These are phyloP conservation scores for Perizoma flavofasciatum DNA, from an alignment of 2,888 invertebrate species.

Conservation along the genomic window DNA sequence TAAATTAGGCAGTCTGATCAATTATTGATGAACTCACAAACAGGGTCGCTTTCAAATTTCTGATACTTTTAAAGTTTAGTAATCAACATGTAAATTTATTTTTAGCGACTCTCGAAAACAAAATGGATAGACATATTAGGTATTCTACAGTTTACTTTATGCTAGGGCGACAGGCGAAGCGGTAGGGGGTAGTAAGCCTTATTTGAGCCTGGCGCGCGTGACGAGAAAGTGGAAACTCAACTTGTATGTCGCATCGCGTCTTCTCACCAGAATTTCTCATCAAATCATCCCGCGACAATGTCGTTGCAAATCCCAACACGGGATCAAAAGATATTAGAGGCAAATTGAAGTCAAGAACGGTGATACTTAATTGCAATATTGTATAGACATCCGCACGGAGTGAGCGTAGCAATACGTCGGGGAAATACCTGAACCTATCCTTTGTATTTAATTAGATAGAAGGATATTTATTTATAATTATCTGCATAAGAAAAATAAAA, in stretches of 20 bases:
- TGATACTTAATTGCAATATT: conserved; percentile 59
- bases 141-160: conserved; percentile 75
- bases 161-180: conserved; percentile 63
- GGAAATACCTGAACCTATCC: conserved; percentile 31
- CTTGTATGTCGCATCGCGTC: conserved; percentile 73
- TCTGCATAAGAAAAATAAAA: not conserved
- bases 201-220: conserved; percentile 80
- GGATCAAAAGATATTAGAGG: conserved; percentile 78
- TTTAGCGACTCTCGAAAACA: conserved; percentile 35
- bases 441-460: conserved; percentile 30
- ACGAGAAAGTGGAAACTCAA: conserved; percentile 78
- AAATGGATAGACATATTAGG: conserved; percentile 63
- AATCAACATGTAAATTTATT: conserved; percentile 41
- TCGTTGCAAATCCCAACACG: conserved; percentile 77
- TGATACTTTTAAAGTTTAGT: conserved; percentile 37
- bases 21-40: conserved; percentile 39
- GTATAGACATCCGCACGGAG: conserved; percentile 39
- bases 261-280: conserved; percentile 76
- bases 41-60: conserved; percentile 33
- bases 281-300: conserved; percentile 80
- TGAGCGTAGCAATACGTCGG: conserved; percentile 31
- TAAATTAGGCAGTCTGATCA: conserved; percentile 42
- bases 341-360: conserved; percentile 70
- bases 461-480: conserved; percentile 10
- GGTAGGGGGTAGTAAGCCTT: conserved; percentile 76